phyloP scores from a whole-genome alignment of 1,140 invertebrate genomes.

The Drosophila paulistorum region DNA sequence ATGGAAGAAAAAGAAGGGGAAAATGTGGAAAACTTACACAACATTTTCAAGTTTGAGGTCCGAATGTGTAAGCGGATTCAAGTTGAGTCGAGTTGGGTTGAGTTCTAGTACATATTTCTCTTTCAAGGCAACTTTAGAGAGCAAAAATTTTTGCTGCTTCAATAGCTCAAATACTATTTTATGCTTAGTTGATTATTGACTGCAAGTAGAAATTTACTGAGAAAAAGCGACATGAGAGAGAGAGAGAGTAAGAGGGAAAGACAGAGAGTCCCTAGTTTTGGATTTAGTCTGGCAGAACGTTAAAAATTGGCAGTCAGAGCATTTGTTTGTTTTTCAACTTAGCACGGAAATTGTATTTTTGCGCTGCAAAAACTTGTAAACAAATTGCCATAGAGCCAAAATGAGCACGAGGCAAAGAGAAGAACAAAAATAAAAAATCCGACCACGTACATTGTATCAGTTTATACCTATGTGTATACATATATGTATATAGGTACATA shows the following conservation, averaged over 20 bases:
- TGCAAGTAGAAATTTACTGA: slow-evolving; percentile 59
- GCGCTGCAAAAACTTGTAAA: slow-evolving; percentile 49
- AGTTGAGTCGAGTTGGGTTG: slow-evolving; percentile 3
- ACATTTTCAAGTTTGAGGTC: slow-evolving; percentile 36
- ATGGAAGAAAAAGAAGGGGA: slow-evolving; percentile 22
- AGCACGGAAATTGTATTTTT: slow-evolving; percentile 78
- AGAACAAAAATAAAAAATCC: slow-evolving; percentile 4
- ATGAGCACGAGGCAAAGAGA: not conserved
- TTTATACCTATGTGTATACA: not conserved
- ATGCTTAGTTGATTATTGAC: slow-evolving; percentile 82
- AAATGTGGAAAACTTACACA: slow-evolving; percentile 37
- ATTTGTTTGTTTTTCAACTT: slow-evolving; percentile 79
- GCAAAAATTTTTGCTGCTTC: slow-evolving; percentile 76
- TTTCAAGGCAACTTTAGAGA: slow-evolving; percentile 26
- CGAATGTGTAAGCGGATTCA: slow-evolving; percentile 70
- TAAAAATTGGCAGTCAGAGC: slow-evolving; percentile 72
- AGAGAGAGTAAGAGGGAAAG: slow-evolving; percentile 33
- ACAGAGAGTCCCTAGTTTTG: slow-evolving; percentile 25
- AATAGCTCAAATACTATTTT: slow-evolving; percentile 82
- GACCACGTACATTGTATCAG: slow-evolving; percentile 16
- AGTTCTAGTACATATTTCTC: slow-evolving; percentile 27
- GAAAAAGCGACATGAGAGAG: slow-evolving; percentile 9
- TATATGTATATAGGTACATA: not conserved
- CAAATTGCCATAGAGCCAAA: slow-evolving; percentile 43
- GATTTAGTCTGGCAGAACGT: slow-evolving; percentile 69